phyloP scores from a whole-genome alignment of 1,140 invertebrate species.

The Drosophila ogumai region DNA sequence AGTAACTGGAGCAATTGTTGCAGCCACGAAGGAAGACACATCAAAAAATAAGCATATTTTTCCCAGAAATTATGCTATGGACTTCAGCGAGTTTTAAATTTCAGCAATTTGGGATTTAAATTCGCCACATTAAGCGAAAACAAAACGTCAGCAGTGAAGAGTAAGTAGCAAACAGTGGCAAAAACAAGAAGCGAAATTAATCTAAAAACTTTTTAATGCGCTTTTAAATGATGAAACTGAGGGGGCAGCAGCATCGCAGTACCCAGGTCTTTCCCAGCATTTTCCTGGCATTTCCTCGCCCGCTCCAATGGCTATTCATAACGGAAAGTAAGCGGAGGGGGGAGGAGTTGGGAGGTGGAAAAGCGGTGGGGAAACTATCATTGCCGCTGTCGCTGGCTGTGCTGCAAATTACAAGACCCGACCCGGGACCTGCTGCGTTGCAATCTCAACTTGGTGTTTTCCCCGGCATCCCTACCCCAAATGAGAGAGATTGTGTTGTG shows the following conservation, averaged over 20 bases:
- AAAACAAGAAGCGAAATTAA: constrained; percentile 73
- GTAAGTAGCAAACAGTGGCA: constrained; percentile 41
- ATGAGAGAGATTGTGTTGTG: constrained; percentile 59
- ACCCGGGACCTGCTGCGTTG: constrained; percentile 62
- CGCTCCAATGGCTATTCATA: constrained; percentile 73
- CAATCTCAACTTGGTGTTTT: constrained; percentile 39
- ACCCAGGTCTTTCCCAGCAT: constrained; percentile 31
- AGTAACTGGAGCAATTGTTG: constrained; percentile 55
- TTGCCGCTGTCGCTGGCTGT: constrained; percentile 71
- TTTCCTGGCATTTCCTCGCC: constrained; percentile 30
- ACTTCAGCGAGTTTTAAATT: constrained; percentile 60
- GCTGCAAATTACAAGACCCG: constrained; percentile 78
- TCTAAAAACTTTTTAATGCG: constrained; percentile 85
- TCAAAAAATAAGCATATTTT: constrained; percentile 36
- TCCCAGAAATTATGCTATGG: constrained; percentile 17
- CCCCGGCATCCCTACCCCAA: constrained; percentile 12
- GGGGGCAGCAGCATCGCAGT: constrained; percentile 15
- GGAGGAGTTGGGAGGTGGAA: background rate
- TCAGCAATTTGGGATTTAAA: constrained; percentile 53
- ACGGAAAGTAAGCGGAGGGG: constrained; percentile 19
- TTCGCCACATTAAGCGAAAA: constrained; percentile 63
- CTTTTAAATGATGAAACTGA: constrained; percentile 83
- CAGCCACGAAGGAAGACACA: background rate
- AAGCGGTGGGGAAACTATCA: constrained; percentile 58
- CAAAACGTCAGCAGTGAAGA: constrained; percentile 49